phyloP scores from a whole-genome alignment of 2,113 vertebrate species.

The Cryptomyrus ogoouensis region DNA sequence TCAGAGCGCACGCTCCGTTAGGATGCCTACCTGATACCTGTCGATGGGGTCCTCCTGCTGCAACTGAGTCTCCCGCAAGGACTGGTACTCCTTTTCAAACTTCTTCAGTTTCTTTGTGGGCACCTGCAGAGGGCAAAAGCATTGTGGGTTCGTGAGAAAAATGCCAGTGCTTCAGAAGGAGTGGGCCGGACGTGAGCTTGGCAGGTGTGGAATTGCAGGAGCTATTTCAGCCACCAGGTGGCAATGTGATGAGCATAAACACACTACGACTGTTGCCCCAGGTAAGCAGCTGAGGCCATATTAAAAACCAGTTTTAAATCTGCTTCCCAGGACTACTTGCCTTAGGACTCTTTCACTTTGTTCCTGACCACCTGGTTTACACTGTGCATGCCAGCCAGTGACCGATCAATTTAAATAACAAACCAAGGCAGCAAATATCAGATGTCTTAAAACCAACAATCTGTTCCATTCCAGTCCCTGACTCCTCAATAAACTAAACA shows the following conservation, averaged over 20 bases:
- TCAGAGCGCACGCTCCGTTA: neutral
- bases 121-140: slow-evolving; percentile 63
- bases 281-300: neutral
- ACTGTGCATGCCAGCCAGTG: neutral
- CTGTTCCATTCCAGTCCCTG: neutral
- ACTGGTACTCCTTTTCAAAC: slow-evolving; percentile 95
- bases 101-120: slow-evolving; percentile 98
- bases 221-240: neutral
- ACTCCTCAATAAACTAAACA: neutral
- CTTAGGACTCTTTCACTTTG: neutral
- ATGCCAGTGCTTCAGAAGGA: neutral
- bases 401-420: neutral
- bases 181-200: neutral
- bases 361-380: neutral
- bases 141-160: neutral
- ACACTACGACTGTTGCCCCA: neutral
- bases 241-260: neutral
- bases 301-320: neutral
- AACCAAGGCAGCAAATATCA: neutral
- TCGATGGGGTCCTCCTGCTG: slow-evolving; percentile 97
- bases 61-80: slow-evolving; percentile 85
- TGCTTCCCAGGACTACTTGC: neutral
- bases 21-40: slow-evolving; percentile 79
- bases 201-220: neutral
- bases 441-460: slow-evolving; percentile 5